phyloP scores from a whole-genome alignment of 1,140 invertebrate species.

The Orius laevigatus region DNA sequence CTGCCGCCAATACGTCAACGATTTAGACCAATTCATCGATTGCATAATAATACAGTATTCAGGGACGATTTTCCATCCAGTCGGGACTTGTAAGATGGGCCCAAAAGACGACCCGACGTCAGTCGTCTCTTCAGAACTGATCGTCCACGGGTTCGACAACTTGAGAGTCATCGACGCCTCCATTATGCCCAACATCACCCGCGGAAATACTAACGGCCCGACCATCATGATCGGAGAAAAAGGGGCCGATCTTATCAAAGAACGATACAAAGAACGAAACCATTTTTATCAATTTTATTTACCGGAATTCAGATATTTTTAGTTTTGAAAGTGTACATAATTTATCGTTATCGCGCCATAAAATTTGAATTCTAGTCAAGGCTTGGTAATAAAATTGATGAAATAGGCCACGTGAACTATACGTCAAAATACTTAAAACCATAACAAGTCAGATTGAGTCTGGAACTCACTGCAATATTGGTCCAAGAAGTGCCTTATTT shows the following conservation, averaged over 20 bases:
- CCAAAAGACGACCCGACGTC: slow-evolving; percentile 20
- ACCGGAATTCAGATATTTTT: too few relatives aligned
- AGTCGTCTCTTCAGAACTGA: slow-evolving; percentile 23
- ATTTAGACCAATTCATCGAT: background rate
- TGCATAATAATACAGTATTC: slow-evolving; percentile 1
- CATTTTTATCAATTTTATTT: too few relatives aligned
- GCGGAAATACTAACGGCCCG: slow-evolving; percentile 22
- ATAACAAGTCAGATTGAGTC: too few relatives aligned
- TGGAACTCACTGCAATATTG: too few relatives aligned
- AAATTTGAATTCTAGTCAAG: too few relatives aligned
- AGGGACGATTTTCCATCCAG: background rate
- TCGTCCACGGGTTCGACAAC: slow-evolving; percentile 8
- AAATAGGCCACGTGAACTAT: too few relatives aligned
- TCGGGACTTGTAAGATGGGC: slow-evolving; percentile 14
- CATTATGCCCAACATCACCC: slow-evolving; percentile 7
- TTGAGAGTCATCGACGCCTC: slow-evolving; percentile 8
- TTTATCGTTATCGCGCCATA: too few relatives aligned
- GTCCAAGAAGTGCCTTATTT: too few relatives aligned
- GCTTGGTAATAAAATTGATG: too few relatives aligned
- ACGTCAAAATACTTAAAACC: too few relatives aligned
- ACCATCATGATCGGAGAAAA: slow-evolving; percentile 25
- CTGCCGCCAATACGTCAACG: background rate
- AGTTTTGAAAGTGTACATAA: too few relatives aligned
- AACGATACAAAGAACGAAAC: background rate
- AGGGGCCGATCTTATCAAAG: slow-evolving; percentile 21